phyloP scores from a whole-genome alignment of 1,140 invertebrate genomes.

The Bombus sylvicola region DNA sequence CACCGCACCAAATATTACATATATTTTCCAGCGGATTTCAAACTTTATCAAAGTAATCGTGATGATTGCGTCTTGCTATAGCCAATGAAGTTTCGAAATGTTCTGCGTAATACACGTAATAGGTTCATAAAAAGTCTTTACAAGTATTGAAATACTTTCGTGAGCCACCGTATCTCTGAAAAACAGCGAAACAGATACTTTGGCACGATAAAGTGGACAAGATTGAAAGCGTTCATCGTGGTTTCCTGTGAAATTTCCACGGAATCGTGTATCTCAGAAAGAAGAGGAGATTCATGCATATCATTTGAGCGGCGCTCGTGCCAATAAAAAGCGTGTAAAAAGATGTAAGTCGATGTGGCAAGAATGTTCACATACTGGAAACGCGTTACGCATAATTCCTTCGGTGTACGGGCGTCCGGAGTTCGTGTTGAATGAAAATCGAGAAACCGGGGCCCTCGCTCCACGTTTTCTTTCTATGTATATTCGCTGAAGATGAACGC shows the following conservation, averaged over 20 bases:
- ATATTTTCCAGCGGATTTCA: too few relatives aligned
- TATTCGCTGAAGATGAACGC: slow-evolving; percentile 21
- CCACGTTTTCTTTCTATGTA: background rate
- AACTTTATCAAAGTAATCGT: too few relatives aligned
- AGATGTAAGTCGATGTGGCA: slow-evolving; percentile 19
- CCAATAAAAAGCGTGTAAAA: slow-evolving; percentile 36
- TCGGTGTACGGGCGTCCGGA: slow-evolving; percentile 12
- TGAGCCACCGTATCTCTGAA: background rate
- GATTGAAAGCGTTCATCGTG: too few relatives aligned
- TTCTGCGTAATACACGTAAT: too few relatives aligned
- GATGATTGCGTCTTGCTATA: too few relatives aligned
- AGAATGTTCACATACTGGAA: slow-evolving; percentile 43
- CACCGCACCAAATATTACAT: too few relatives aligned
- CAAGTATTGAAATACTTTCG: too few relatives aligned
- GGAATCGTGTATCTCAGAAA: background rate
- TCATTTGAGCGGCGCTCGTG: slow-evolving; percentile 34
- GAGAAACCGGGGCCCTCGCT: slow-evolving; percentile 14
- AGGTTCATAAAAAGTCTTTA: background rate
- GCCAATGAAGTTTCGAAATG: too few relatives aligned
- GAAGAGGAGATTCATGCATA: slow-evolving; percentile 2
- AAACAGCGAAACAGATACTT: background rate
- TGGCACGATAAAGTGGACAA: background rate
- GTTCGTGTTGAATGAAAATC: slow-evolving; percentile 60
- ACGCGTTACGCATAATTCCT: slow-evolving; percentile 61
- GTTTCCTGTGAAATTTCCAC: background rate